phyloP scores from a whole-genome alignment of 2,888 invertebrate genomes.

The Axea sp. region DNA sequence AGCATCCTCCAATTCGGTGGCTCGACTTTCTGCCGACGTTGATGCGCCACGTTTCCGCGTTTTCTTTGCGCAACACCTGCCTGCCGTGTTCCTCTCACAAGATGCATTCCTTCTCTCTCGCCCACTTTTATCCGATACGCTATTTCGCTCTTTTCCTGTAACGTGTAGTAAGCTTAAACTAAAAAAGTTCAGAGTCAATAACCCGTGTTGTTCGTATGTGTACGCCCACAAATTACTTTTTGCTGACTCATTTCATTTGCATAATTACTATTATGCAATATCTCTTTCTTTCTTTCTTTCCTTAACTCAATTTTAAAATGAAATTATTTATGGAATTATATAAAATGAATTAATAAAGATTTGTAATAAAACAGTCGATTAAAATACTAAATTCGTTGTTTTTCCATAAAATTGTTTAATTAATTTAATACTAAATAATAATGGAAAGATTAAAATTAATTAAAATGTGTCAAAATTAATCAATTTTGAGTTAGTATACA shows the following conservation, averaged over 20 bases:
- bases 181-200: constrained; percentile 45
- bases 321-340: no score
- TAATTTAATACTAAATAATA: no score
- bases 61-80: constrained; percentile 75
- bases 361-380: no score
- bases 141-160: constrained; percentile 14
- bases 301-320: no score
- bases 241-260: constrained; percentile 43
- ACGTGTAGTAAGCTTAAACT: constrained; percentile 3
- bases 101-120: constrained; percentile 59
- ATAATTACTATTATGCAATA: constrained; percentile 42
- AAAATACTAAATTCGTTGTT: no score
- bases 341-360: no score
- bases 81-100: constrained; percentile 64
- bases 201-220: constrained; percentile 15
- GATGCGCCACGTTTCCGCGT: constrained; percentile 71
- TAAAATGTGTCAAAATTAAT: no score
- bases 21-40: constrained; percentile 63
- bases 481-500: no score
- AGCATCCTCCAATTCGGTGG: constrained; percentile 42
- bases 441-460: no score
- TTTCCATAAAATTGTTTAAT: no score
- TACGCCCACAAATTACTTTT: constrained; percentile 39
- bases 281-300: background rate
- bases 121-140: constrained; percentile 38